Percentiles rank a stretch among this genome's conserved stretches.
Conservation (phyloP, 2,888 invertebrate genomes). For the Pteria penguin region DNA sequence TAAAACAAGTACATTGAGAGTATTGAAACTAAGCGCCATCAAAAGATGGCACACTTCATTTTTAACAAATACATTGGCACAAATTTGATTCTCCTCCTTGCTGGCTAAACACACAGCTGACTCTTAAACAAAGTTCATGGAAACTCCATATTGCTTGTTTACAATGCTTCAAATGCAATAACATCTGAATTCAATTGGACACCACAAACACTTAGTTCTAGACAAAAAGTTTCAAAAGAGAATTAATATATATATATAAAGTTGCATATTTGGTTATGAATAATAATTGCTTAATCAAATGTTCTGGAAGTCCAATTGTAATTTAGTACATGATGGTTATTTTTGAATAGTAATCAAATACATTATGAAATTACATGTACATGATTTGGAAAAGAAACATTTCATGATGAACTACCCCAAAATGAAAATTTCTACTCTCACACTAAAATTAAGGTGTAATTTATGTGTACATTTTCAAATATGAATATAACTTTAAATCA, state of each 20-base stretch:
- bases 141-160: constrained; percentile 39
- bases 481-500: too few species aligned
- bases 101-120: constrained; percentile 32
- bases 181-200: constrained; percentile 33
- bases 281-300: constrained; percentile 37
- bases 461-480: too few species aligned
- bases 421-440: too few species aligned
- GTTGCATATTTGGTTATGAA: constrained; percentile 36
- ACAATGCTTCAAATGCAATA: constrained; percentile 30
- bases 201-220: constrained; percentile 32
- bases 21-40: neutral
- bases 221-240: constrained; percentile 34
- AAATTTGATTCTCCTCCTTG: constrained; percentile 24
- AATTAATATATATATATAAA: constrained; percentile 37
- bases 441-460: too few species aligned
- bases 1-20: constrained; percentile 11
- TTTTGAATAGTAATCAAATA: too few species aligned
- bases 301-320: constrained; percentile 30
- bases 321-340: too few species aligned
- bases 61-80: constrained; percentile 33
- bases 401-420: too few species aligned
- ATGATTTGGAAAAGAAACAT: too few species aligned
- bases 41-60: neutral
- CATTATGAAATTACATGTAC: too few species aligned
- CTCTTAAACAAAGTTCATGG: constrained; percentile 24